These are phyloP conservation scores for Aethes cnicana DNA, from an alignment of 2,888 invertebrate genomes.

Conservation along the genomic window DNA sequence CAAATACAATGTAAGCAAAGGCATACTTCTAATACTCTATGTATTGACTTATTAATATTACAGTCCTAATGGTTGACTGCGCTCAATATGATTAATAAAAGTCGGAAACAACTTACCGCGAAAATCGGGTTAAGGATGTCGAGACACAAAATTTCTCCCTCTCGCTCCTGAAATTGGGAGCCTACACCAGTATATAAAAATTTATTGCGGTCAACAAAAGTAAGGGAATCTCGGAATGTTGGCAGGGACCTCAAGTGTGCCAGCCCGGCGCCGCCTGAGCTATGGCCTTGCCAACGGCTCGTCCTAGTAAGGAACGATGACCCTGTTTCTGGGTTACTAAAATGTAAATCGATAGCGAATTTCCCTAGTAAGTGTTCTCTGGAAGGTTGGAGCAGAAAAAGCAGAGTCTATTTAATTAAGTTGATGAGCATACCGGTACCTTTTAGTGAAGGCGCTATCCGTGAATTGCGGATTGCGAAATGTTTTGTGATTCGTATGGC, in stretches of 20 bases:
- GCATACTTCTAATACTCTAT: too few relatives aligned
- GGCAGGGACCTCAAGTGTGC: slow-evolving; percentile 60
- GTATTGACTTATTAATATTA: too few relatives aligned
- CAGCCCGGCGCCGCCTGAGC: slow-evolving; percentile 56
- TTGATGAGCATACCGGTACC: too few relatives aligned
- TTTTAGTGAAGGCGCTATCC: too few relatives aligned
- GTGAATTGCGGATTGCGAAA: too few relatives aligned
- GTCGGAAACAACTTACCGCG: background rate
- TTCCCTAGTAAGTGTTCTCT: slow-evolving; percentile 6
- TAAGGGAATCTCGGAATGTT: slow-evolving; percentile 42
- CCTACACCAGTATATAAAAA: slow-evolving; percentile 19
- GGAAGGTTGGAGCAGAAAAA: background rate
- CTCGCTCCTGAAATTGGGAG: slow-evolving; percentile 13
- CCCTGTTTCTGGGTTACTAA: slow-evolving; percentile 32
- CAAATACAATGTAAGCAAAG: too few relatives aligned
- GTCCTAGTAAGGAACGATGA: slow-evolving; percentile 48
- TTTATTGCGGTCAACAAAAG: slow-evolving; percentile 31
- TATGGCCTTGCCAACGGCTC: slow-evolving; percentile 51
- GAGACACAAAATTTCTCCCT: slow-evolving; percentile 8
- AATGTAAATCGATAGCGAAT: slow-evolving; percentile 13
- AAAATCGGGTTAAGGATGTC: slow-evolving; percentile 1
- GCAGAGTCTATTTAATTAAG: too few relatives aligned
- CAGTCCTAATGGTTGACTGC: too few relatives aligned
- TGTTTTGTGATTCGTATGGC: too few relatives aligned
- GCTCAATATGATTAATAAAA: too few relatives aligned